phyloP scores from a whole-genome alignment of 2,888 invertebrate species.

The Chrysomela aeneicollis region DNA sequence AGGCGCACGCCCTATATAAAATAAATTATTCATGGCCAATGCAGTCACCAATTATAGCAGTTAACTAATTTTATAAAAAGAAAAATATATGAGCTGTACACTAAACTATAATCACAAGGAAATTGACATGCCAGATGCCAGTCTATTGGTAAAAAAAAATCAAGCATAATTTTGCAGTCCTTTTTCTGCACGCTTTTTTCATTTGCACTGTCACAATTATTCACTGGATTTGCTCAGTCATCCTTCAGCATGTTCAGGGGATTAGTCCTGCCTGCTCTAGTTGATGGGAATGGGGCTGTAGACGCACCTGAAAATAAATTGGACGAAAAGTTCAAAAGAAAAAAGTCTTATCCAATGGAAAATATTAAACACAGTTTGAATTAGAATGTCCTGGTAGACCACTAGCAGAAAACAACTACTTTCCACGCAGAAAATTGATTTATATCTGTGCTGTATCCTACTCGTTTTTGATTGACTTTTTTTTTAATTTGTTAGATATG shows the following conservation, averaged over 20 bases:
- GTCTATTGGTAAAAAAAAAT: neutral
- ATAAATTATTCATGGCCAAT: no score
- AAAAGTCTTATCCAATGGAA: no score
- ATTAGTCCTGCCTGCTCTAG: conserved; percentile 51
- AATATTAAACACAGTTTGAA: no score
- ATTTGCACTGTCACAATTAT: neutral
- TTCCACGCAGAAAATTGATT: no score
- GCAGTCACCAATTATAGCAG: neutral
- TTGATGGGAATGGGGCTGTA: conserved; percentile 32
- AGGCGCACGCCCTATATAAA: no score
- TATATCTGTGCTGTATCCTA: no score
- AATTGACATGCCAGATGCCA: neutral
- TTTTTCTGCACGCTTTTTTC: neutral
- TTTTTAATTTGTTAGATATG: no score
- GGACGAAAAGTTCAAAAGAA: neutral
- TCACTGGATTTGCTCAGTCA: conserved; percentile 39
- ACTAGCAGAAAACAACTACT: no score
- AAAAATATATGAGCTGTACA: neutral
- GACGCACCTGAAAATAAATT: conserved; percentile 30
- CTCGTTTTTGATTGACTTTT: no score
- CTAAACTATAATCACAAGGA: neutral
- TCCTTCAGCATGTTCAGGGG: conserved; percentile 52
- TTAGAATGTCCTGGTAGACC: no score
- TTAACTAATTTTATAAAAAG: no score
- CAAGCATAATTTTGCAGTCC: neutral